phyloP scores from a whole-genome alignment of 1,140 invertebrate genomes.

The Dendrolimus punctatus region DNA sequence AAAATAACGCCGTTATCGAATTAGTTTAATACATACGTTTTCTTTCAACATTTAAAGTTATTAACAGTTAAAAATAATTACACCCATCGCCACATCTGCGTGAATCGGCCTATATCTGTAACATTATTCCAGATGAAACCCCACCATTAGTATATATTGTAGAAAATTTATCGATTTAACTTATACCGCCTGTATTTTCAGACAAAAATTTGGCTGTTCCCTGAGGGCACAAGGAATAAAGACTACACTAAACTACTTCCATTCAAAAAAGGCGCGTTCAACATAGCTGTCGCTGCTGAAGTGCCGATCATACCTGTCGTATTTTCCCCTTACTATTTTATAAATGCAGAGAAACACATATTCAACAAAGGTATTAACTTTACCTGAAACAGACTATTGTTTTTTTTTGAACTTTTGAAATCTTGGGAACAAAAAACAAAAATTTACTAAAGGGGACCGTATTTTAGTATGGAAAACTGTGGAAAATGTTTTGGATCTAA shows the following conservation, averaged over 20 bases:
- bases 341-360: conserved; percentile 54
- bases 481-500: too few relatives aligned
- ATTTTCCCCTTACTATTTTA: conserved; percentile 78
- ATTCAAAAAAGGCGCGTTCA: conserved; percentile 85
- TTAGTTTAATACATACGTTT: too few relatives aligned
- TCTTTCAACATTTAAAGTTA: not conserved
- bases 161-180: too few relatives aligned
- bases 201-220: conserved; percentile 78
- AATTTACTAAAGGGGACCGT: too few relatives aligned
- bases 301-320: conserved; percentile 82
- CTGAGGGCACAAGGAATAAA: conserved; percentile 75
- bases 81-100: too few relatives aligned
- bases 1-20: too few relatives aligned
- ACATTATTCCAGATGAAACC: too few relatives aligned
- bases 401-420: too few relatives aligned
- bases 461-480: too few relatives aligned
- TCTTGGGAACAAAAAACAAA: too few relatives aligned
- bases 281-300: conserved; percentile 80
- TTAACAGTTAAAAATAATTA: not conserved
- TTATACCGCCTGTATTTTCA: conserved; percentile 30
- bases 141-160: too few relatives aligned
- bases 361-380: conserved; percentile 53
- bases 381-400: not conserved
- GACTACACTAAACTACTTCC: conserved; percentile 52
- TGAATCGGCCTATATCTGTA: too few relatives aligned